Conservation (phyloP, 2,113 vertebrate species). For the Otus sunia region DNA sequence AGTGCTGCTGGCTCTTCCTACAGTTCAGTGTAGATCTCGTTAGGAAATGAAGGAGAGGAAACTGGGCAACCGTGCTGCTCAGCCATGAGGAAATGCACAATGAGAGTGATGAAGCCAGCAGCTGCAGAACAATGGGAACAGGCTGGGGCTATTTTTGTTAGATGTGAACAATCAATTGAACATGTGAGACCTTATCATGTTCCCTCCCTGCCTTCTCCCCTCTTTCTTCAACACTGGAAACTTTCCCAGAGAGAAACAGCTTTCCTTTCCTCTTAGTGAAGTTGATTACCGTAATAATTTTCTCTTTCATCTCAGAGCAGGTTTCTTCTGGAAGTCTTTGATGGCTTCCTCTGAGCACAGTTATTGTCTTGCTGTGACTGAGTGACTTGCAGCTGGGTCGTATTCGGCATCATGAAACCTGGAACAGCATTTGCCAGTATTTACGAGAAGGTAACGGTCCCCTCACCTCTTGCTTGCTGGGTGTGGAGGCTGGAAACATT, state of each 20-base stretch:
- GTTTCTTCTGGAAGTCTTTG: constrained; percentile 59
- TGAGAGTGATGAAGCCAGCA: constrained; percentile 45
- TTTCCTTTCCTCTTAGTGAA: constrained; percentile 63
- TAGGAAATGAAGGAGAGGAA: constrained; percentile 74
- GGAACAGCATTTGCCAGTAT: neutral
- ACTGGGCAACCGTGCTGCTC: constrained; percentile 32
- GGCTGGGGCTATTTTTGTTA: constrained; percentile 71
- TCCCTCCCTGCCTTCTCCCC: constrained; percentile 15
- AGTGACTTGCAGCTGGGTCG: constrained; percentile 19
- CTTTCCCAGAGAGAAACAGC: constrained; percentile 54
- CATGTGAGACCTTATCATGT: constrained; percentile 51
- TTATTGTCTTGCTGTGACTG: constrained; percentile 36
- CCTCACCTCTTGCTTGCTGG: neutral
- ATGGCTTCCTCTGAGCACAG: constrained; percentile 1
- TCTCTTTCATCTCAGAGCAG: constrained; percentile 60
- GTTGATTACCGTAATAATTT: constrained; percentile 60
- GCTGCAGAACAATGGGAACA: constrained; percentile 73
- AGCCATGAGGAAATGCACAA: constrained; percentile 65
- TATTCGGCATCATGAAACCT: neutral
- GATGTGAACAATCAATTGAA: constrained; percentile 62
- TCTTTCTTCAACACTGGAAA: constrained; percentile 48
- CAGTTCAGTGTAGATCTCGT: constrained; percentile 29
- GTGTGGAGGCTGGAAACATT: neutral
- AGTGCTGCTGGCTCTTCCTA: constrained; percentile 48
- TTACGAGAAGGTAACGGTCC: neutral